These are phyloP conservation scores for Desmophyllum pertusum DNA, from an alignment of 92 coral and sea anemone genomes.

Conservation along the genomic window DNA sequence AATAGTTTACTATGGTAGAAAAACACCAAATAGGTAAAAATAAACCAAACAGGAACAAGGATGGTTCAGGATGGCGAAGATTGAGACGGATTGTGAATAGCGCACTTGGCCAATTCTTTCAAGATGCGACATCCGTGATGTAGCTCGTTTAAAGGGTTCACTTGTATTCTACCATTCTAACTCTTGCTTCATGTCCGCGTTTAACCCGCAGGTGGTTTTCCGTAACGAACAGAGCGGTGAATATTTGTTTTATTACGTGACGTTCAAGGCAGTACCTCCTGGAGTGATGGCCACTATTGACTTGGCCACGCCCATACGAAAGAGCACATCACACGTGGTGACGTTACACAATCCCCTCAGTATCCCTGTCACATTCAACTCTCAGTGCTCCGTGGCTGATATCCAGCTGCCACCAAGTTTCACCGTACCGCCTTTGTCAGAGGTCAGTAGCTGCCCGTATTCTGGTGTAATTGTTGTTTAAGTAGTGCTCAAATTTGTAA, in stretches of 20 bases:
- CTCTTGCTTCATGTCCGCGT: neutral
- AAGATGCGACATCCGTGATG: no score
- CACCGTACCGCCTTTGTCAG: conserved; percentile 93
- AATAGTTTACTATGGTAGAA: no score
- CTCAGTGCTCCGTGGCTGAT: conserved; percentile 88
- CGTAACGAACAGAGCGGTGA: conserved; percentile 90
- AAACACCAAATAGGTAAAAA: no score
- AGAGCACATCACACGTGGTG: conserved; percentile 93
- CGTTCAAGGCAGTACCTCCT: conserved; percentile 94
- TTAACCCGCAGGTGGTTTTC: conserved; percentile 80
- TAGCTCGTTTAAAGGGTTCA: neutral
- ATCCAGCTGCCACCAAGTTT: conserved; percentile 93
- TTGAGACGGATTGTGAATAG: no score
- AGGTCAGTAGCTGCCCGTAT: conserved; percentile 78
- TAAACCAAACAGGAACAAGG: no score
- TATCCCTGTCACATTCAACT: conserved; percentile 87
- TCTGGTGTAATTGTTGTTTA: neutral
- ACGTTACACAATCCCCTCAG: conserved; percentile 93
- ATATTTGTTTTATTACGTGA: conserved; percentile 90
- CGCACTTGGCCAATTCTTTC: no score
- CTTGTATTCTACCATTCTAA: neutral
- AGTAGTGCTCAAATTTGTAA: neutral
- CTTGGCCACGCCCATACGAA: conserved; percentile 91
- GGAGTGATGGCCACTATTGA: conserved; percentile 95
- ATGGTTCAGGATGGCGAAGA: no score